Evolutionary conservation across 2,888 invertebrate genomes (phyloP).

Genomic region (Leptopilina myrica): DNA sequence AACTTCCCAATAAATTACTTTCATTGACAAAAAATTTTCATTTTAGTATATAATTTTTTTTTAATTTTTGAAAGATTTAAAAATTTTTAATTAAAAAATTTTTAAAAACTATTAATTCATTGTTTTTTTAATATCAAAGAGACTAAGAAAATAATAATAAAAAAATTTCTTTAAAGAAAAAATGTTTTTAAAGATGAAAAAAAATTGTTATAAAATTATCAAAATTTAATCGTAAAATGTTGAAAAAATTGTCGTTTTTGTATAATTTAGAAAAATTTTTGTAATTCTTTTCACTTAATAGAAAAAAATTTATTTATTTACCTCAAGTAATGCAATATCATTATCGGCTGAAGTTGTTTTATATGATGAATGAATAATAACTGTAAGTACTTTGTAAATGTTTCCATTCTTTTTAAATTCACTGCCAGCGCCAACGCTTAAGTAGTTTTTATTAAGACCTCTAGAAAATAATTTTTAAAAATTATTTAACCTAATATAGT

Average conservation of each 20-base stretch:
- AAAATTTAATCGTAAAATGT: too few species aligned
- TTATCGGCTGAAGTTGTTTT: constrained; percentile 72
- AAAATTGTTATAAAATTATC: too few species aligned
- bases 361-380: constrained; percentile 71
- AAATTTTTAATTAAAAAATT: too few species aligned
- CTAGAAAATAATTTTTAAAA: neutral
- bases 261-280: too few species aligned
- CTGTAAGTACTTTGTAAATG: constrained; percentile 48
- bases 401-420: constrained; percentile 42
- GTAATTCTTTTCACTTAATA: too few species aligned
- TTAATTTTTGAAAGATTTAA: too few species aligned
- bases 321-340: constrained; percentile 76
- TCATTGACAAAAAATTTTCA: too few species aligned
- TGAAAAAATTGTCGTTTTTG: too few species aligned
- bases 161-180: neutral
- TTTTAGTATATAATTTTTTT: too few species aligned
- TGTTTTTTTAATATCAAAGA: neutral
- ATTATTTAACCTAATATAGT: neutral
- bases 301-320: constrained; percentile 45
- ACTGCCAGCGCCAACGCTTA: constrained; percentile 53
- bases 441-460: neutral
- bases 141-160: neutral
- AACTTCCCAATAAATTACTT: too few species aligned
- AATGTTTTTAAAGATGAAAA: too few species aligned
- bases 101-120: neutral